Conservation (phyloP, 1,140 invertebrate species). For the Drosophila burlai region DNA sequence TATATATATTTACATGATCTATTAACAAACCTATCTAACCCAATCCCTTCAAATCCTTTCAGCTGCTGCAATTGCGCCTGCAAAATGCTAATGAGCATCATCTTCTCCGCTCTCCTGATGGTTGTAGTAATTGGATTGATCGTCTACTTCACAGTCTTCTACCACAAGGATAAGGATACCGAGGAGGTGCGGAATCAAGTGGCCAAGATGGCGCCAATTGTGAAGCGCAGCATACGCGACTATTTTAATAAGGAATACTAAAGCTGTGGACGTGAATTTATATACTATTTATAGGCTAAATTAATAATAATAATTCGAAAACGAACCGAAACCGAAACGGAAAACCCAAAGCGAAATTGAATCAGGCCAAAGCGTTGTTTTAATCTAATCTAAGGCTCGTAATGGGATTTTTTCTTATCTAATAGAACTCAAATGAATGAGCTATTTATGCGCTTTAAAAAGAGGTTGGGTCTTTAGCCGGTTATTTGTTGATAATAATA, state of each 20-base stretch:
- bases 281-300: conserved; percentile 50
- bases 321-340: conserved; percentile 16
- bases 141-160: conserved; percentile 74
- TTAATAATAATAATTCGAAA: conserved; percentile 38
- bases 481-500: conserved; percentile 9
- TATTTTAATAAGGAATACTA: conserved; percentile 67
- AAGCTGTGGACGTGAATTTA: conserved; percentile 54
- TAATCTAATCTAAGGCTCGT: conserved; percentile 58
- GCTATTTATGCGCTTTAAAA: conserved; percentile 37
- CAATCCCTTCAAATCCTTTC: conserved; percentile 7
- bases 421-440: conserved; percentile 35
- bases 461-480: conserved; percentile 25
- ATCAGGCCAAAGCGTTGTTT: conserved; percentile 11
- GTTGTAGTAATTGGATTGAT: conserved; percentile 74
- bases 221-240: conserved; percentile 68
- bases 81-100: conserved; percentile 73
- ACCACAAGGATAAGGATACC: conserved; percentile 64
- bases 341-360: conserved; percentile 7
- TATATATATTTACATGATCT: neutral
- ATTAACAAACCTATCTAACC: neutral
- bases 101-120: conserved; percentile 65
- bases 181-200: conserved; percentile 31
- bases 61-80: conserved; percentile 79
- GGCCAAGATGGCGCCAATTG: conserved; percentile 51
- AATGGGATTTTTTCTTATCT: conserved; percentile 63